Evolutionary conservation across 1,140 invertebrate genomes (phyloP).

Genomic region (Streblospio benedicti): DNA sequence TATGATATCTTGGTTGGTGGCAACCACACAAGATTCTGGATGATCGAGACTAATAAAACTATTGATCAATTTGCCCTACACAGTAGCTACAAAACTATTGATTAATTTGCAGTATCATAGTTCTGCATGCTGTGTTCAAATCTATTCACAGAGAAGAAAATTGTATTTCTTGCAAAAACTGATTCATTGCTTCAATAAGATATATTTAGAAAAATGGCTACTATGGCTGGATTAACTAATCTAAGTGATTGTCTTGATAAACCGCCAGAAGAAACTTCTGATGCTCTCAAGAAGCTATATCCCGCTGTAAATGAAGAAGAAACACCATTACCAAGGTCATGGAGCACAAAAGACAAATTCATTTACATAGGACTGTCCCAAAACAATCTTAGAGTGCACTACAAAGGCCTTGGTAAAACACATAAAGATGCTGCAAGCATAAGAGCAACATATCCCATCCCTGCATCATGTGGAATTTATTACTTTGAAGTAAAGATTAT

Average conservation of each 20-base stretch:
- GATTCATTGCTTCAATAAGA: too few species aligned
- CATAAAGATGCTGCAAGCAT: slow-evolving; percentile 97
- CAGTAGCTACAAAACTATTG: too few species aligned
- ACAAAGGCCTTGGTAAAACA: slow-evolving; percentile 95
- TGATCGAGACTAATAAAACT: neutral
- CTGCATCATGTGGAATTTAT: slow-evolving; percentile 92
- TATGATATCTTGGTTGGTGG: too few species aligned
- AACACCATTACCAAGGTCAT: slow-evolving; percentile 84
- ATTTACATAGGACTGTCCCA: slow-evolving; percentile 92
- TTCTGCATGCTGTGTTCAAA: too few species aligned
- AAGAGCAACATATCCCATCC: slow-evolving; percentile 89
- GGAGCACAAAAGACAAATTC: slow-evolving; percentile 97
- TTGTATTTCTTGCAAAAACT: too few species aligned
- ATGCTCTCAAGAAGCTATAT: slow-evolving; percentile 58
- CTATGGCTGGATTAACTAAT: too few species aligned
- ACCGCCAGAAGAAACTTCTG: slow-evolving; percentile 24
- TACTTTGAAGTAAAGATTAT: slow-evolving; percentile 99
- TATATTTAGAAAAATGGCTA: too few species aligned
- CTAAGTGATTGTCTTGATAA: too few species aligned
- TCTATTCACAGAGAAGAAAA: too few species aligned
- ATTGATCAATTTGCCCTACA: neutral
- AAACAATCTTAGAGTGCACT: slow-evolving; percentile 96
- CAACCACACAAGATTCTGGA: too few species aligned
- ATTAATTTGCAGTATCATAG: too few species aligned
- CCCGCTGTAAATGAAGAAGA: slow-evolving; percentile 93